Evolutionary conservation across 2,113 vertebrate species (phyloP).

Genomic region (Chaenocephalus aceratus): DNA sequence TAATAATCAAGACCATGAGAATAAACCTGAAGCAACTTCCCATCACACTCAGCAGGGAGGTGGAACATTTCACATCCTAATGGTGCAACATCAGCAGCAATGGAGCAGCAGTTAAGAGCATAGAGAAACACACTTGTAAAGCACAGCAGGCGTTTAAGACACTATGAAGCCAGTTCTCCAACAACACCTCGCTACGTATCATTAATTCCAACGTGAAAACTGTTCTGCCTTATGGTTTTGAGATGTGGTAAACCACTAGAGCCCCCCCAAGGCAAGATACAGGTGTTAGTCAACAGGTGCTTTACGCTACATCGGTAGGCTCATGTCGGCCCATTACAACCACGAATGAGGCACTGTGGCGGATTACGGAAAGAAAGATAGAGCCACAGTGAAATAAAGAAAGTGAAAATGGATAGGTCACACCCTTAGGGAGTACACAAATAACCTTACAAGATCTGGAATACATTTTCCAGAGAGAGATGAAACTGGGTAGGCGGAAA

Average conservation of each 20-base stretch:
- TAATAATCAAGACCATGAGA: neutral
- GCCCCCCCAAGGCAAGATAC: neutral
- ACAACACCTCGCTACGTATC: neutral
- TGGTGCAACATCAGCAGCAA: neutral
- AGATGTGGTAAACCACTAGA: neutral
- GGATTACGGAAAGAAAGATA: neutral
- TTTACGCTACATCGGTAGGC: neutral
- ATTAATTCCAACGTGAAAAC: neutral
- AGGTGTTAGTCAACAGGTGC: neutral
- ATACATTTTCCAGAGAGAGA: neutral
- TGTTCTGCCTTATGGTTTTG: neutral
- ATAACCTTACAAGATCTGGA: neutral
- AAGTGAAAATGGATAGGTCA: neutral
- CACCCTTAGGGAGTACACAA: neutral
- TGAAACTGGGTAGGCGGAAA: neutral
- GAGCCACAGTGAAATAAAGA: neutral
- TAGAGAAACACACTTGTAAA: neutral
- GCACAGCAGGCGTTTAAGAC: neutral
- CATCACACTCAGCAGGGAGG: neutral
- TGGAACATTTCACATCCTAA: too few species aligned
- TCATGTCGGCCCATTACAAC: neutral
- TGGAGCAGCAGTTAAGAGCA: neutral
- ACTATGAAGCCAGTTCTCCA: too few species aligned
- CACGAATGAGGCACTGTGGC: neutral
- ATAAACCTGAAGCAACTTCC: neutral